Conservation (phyloP, 1,140 invertebrate genomes). For the Branchinecta lynchi region DNA sequence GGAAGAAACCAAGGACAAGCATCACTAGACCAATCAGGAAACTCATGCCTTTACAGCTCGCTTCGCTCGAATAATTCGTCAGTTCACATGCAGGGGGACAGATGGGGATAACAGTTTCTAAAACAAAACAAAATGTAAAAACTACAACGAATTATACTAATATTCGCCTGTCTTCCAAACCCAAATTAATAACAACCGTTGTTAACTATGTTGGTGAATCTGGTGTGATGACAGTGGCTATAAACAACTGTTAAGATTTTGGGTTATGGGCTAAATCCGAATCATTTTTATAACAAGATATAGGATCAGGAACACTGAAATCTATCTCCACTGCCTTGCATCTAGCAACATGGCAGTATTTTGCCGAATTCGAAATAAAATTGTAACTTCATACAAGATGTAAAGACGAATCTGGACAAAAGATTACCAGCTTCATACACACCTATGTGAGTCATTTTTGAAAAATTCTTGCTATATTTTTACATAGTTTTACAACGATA, state of each 20-base stretch:
- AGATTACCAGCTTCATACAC: no score
- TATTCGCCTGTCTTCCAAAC: neutral
- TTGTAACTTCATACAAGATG: no score
- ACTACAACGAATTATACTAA: neutral
- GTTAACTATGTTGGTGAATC: constrained; percentile 2
- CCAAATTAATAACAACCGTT: neutral
- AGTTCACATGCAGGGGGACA: constrained; percentile 80
- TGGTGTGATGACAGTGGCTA: neutral
- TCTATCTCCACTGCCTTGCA: no score
- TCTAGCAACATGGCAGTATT: no score
- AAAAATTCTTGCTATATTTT: no score
- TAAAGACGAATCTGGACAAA: no score
- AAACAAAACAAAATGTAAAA: constrained; percentile 29
- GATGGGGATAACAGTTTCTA: constrained; percentile 76
- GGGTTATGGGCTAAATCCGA: neutral
- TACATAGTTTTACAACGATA: no score
- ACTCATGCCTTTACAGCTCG: neutral
- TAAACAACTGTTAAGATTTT: neutral
- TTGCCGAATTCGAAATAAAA: no score
- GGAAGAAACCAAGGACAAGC: neutral
- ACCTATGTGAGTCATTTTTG: no score
- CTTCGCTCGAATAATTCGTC: constrained; percentile 23
- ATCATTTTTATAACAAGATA: no score
- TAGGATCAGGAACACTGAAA: no score
- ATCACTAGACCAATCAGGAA: neutral